Evolutionary conservation across 35 echinoderm and acorn worm species (phyloP).

Genomic region (Acanthaster planci): DNA sequence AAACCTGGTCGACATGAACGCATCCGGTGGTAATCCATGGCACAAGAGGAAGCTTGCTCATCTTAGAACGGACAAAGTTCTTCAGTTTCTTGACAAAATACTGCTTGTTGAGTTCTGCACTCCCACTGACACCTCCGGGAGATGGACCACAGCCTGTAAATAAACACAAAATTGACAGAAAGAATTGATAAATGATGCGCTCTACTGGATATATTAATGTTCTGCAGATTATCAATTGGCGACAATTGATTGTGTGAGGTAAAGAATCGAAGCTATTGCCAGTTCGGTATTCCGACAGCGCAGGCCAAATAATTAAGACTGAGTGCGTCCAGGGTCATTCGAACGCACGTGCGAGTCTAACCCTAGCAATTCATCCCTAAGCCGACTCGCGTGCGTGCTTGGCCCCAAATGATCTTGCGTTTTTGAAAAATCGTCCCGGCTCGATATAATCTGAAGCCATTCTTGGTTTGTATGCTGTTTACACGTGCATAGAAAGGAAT

Average conservation of each 20-base stretch:
- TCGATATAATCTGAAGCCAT: too few relatives aligned
- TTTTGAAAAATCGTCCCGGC: too few relatives aligned
- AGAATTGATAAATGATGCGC: neutral
- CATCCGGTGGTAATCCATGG: slow-evolving; percentile 51
- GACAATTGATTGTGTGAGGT: too few relatives aligned
- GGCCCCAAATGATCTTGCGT: too few relatives aligned
- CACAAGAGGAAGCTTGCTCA: slow-evolving; percentile 37
- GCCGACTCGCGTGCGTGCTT: too few relatives aligned
- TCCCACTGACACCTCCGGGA: neutral
- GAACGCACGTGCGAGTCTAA: too few relatives aligned
- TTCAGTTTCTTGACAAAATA: neutral
- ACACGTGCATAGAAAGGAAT: neutral
- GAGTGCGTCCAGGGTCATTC: too few relatives aligned
- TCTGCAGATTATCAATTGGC: too few relatives aligned
- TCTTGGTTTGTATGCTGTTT: too few relatives aligned
- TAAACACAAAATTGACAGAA: neutral
- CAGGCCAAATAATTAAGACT: too few relatives aligned
- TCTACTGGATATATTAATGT: neutral
- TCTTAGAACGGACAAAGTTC: neutral
- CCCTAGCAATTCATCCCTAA: too few relatives aligned
- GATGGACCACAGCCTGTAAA: neutral
- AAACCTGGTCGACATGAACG: slow-evolving; percentile 28
- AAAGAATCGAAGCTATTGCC: neutral
- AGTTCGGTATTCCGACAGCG: slow-evolving; percentile 17
- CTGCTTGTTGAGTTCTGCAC: neutral